Conservation (phyloP, 2,888 invertebrate species). For the Hypomecis atomaria region DNA sequence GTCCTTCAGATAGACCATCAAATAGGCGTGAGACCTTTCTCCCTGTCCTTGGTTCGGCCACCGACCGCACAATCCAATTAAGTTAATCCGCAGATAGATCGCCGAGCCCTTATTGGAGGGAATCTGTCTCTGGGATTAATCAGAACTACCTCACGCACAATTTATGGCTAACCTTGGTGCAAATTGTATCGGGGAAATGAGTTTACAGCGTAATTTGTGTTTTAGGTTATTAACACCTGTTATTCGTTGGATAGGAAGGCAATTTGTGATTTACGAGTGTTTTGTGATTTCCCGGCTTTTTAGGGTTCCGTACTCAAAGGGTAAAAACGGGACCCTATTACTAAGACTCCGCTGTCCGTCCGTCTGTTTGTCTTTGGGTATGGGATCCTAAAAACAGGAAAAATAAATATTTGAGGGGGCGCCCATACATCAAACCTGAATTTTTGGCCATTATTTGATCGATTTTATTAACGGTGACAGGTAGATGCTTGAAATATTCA, state of each 20-base stretch:
- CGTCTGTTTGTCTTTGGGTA: no score
- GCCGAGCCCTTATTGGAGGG: slow-evolving; percentile 59
- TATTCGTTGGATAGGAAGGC: neutral
- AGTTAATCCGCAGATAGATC: slow-evolving; percentile 70
- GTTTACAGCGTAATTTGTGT: slow-evolving; percentile 8
- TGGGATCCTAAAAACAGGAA: no score
- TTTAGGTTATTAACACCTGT: neutral
- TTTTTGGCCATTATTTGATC: no score
- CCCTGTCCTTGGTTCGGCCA: slow-evolving; percentile 42
- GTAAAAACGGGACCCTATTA: no score
- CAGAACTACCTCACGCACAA: slow-evolving; percentile 42
- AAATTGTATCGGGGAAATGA: slow-evolving; percentile 28
- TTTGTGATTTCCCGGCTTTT: no score
- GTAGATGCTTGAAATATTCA: no score
- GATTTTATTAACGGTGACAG: no score
- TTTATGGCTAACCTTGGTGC: slow-evolving; percentile 43
- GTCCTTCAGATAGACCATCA: slow-evolving; percentile 18
- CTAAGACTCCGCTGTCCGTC: no score
- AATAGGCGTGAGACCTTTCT: slow-evolving; percentile 12
- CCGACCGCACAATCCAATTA: slow-evolving; percentile 66
- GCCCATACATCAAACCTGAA: no score
- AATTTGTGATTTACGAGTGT: no score
- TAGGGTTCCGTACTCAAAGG: no score
- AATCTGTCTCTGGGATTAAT: slow-evolving; percentile 67
- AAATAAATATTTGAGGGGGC: no score